Conservation (phyloP, 1,140 invertebrate species). For the Drosophila parvula region DNA sequence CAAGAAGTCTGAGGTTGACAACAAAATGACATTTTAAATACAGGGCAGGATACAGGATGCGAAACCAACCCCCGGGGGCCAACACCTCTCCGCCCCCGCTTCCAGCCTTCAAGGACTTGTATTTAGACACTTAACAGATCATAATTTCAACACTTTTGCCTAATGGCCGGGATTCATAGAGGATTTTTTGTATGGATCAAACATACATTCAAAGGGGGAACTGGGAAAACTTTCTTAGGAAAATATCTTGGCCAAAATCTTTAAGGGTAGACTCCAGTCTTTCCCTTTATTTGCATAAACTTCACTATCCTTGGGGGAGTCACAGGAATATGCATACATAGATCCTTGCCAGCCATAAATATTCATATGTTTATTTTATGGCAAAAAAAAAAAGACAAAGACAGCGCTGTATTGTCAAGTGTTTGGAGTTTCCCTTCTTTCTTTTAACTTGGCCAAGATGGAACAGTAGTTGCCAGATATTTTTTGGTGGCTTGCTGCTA, state of each 20-base stretch:
- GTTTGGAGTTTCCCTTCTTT: background rate
- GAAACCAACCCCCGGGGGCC: slow-evolving; percentile 38
- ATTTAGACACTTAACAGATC: slow-evolving; percentile 81
- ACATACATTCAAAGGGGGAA: background rate
- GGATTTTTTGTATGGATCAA: slow-evolving; percentile 23
- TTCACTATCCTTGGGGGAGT: slow-evolving; percentile 9
- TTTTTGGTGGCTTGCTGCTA: too few species aligned
- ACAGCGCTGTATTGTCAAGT: background rate
- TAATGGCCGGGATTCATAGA: slow-evolving; percentile 41
- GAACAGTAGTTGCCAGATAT: background rate
- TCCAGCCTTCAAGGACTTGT: slow-evolving; percentile 27
- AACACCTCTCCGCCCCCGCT: background rate
- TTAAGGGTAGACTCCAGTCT: background rate
- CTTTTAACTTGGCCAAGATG: slow-evolving; percentile 13
- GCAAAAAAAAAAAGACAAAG: slow-evolving; percentile 29
- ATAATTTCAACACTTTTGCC: slow-evolving; percentile 80
- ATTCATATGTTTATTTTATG: slow-evolving; percentile 75
- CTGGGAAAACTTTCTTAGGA: slow-evolving; percentile 21
- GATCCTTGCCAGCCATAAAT: slow-evolving; percentile 56
- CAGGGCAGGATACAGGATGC: slow-evolving; percentile 22
- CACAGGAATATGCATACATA: background rate
- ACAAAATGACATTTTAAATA: slow-evolving; percentile 84
- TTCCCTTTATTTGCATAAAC: slow-evolving; percentile 34
- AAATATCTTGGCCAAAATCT: slow-evolving; percentile 11
- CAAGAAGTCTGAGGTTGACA: slow-evolving; percentile 84